Base-by-base conservation (phyloP, 2,113 vertebrate species). In the Haliaeetus leucogaster region DNA sequence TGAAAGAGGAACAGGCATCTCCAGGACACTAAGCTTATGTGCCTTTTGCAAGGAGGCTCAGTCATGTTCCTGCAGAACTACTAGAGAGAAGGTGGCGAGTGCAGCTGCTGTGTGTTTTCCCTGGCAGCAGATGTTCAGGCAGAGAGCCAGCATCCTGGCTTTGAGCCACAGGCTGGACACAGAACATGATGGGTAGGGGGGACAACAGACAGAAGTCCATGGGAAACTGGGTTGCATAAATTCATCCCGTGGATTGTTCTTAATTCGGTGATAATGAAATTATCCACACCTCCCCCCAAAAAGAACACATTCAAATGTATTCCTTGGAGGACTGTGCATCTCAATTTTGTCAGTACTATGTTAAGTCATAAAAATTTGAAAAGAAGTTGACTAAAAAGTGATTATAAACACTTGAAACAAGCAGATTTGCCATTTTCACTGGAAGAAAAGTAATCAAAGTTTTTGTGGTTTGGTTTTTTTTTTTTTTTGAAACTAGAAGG, bases 151-250 rank as follows among this genome's bases (percentile, higher is more conserved):
- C 13, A 30, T 71, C 62, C 52, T 67, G 77, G 58, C 82, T 25
- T 45, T 38, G 76, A 70, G 40, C 34, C 3, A 1, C 11, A 18
- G 29, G 16, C 40, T 53, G 50, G 27, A 20, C 25, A 30, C 9
- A 32, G 27, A 71, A 9, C 6, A 0, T 19, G 34, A 3, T 25
- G 52, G 12, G 5, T 1, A 10, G 11, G 11, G 32, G 30, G 22
- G 10, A 50, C 6, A 65, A 27, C 36, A 56, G 29, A 30, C 17
- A 50, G 63, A 70, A 70, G 15, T 70, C 48, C 34, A 10, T 0
- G 0, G 43, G 52, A 90, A 77, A 56, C 9, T 43, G 47, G 27
- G 9, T 22, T 83, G 38, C 34, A 22, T n/a, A n/a, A 36, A 63
- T 73, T 59, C 8, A 8, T 77, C 7, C 22, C 0, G 0, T 77